Percentiles rank a stretch among this genome's conserved stretches.
These are phyloP conservation scores for Astropecten irregularis DNA, from an alignment of 53 echinoderm and acorn worm genomes.

Conservation along the genomic window DNA sequence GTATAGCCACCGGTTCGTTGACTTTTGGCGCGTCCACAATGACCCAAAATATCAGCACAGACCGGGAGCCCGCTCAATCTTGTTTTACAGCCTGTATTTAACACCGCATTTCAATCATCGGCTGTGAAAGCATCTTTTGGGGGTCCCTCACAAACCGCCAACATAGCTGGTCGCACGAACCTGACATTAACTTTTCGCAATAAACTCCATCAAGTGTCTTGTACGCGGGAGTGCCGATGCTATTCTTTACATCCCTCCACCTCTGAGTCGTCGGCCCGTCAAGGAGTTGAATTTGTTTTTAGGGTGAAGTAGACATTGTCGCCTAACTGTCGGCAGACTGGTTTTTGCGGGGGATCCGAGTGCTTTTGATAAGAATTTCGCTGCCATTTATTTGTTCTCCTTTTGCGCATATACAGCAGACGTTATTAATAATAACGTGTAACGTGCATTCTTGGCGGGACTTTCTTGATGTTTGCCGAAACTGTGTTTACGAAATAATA, in stretches of 20 bases:
- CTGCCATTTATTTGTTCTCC: neutral
- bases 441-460: neutral
- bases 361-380: neutral
- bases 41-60: too few species aligned
- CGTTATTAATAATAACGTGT: neutral
- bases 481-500: too few species aligned
- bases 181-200: constrained; percentile 16
- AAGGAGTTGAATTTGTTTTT: neutral
- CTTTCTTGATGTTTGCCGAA: neutral
- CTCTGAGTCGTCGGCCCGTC: too few species aligned
- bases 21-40: too few species aligned
- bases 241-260: too few species aligned
- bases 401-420: neutral
- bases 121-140: too few species aligned
- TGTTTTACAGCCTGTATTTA: too few species aligned
- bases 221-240: neutral
- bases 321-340: neutral
- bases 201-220: constrained; percentile 26
- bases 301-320: neutral
- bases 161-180: neutral
- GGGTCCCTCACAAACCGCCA: neutral
- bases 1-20: too few species aligned
- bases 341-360: too few species aligned
- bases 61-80: too few species aligned
- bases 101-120: too few species aligned